Evolutionary conservation across 2,113 vertebrate genomes (phyloP).

Genomic region (Thryonomys swinderianus): DNA sequence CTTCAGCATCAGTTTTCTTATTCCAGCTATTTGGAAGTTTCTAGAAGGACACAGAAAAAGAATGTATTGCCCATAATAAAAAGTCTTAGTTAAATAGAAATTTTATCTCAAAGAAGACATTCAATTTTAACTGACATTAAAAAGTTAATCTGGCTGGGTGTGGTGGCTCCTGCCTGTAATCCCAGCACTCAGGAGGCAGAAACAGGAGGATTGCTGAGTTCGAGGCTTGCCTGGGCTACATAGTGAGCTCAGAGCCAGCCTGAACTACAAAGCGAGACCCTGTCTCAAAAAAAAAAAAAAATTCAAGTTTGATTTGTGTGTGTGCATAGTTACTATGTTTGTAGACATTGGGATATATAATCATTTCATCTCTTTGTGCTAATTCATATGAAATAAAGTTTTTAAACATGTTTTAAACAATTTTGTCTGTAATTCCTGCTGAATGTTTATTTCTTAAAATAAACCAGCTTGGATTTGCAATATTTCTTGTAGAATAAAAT

Average conservation of each 20-base stretch:
- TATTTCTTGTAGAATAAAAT: not conserved
- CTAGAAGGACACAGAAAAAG: not conserved
- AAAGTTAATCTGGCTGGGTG: too few species aligned
- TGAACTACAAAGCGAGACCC: too few species aligned
- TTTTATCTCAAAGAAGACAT: not conserved
- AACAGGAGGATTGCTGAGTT: too few species aligned
- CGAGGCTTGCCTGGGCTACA: too few species aligned
- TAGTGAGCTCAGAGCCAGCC: too few species aligned
- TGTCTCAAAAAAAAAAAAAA: too few species aligned
- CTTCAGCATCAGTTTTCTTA: conserved; percentile 66
- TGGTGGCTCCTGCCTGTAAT: too few species aligned
- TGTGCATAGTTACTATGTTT: not conserved
- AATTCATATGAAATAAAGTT: not conserved
- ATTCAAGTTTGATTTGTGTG: too few species aligned
- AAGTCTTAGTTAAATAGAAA: not conserved
- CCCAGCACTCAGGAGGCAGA: too few species aligned
- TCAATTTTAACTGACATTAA: not conserved
- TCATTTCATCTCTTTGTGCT: not conserved
- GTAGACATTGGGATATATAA: not conserved
- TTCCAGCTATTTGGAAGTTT: conserved; percentile 57
- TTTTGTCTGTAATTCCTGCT: not conserved
- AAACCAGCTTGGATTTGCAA: not conserved
- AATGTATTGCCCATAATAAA: conserved; percentile 18
- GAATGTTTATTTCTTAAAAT: not conserved
- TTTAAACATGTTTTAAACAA: not conserved